A percentile compares a stretch with the other conserved stretches of the same genome.
Conservation (phyloP, 2,113 vertebrate species). For the Desmodus rotundus region DNA sequence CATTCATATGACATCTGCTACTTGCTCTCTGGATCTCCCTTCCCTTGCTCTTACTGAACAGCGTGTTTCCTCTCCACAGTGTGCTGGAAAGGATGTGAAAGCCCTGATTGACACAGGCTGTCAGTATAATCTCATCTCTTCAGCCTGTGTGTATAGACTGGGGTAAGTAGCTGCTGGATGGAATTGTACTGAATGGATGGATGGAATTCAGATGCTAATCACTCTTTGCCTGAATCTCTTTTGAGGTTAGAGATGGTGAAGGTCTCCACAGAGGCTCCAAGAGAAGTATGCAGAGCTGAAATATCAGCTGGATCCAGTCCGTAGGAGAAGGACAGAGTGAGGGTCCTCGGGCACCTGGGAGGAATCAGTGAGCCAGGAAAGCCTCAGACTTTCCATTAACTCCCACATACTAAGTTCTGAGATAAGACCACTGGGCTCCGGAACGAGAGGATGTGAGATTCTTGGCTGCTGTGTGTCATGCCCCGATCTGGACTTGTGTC, state of each 20-base stretch:
- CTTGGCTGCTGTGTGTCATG: neutral
- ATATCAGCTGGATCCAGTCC: neutral
- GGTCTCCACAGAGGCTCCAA: neutral
- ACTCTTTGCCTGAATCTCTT: neutral
- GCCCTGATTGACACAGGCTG: constrained; percentile 89
- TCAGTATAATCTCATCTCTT: constrained; percentile 87
- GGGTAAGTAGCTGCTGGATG: constrained; percentile 78
- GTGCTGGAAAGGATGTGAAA: constrained; percentile 85
- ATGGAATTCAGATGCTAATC: constrained; percentile 37
- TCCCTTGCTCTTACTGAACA: neutral
- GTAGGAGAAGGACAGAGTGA: neutral
- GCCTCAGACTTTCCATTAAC: neutral
- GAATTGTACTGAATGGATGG: neutral
- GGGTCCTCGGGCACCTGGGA: neutral
- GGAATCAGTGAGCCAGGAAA: constrained; percentile 11
- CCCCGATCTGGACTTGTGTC: neutral
- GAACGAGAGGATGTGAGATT: neutral
- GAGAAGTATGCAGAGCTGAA: neutral
- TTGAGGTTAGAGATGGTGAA: neutral
- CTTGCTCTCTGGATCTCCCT: neutral
- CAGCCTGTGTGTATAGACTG: constrained; percentile 85
- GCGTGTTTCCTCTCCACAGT: constrained; percentile 81
- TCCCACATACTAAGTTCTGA: constrained; percentile 22
- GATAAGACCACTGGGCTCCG: neutral
- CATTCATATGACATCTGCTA: constrained; percentile 14